A percentile compares a stretch with the other conserved stretches of the same genome.
These are phyloP conservation scores for Neelides sp. DNA, from an alignment of 1,140 invertebrate genomes.

Conservation along the genomic window DNA sequence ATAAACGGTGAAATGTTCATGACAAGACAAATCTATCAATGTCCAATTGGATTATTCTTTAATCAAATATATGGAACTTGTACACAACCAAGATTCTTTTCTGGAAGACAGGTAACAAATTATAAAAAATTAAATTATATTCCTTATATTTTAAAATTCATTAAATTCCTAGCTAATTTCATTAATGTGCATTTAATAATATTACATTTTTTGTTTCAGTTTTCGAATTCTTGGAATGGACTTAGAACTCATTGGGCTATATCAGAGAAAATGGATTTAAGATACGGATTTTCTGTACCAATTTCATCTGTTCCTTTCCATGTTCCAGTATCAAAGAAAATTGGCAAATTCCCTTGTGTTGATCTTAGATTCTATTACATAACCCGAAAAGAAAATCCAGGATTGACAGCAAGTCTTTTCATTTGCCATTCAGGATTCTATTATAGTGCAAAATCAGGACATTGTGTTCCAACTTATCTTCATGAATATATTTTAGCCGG, in stretches of 20 bases:
- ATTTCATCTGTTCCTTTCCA: conserved; percentile 22
- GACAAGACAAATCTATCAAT: conserved; percentile 11
- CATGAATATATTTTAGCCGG: conserved; percentile 23
- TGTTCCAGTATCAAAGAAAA: conserved; percentile 3
- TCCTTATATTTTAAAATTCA: not conserved
- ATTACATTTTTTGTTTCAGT: conserved; percentile 8
- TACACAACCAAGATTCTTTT: conserved; percentile 21
- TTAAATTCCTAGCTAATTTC: not conserved
- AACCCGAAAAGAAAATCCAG: not conserved
- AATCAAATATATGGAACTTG: conserved; percentile 19
- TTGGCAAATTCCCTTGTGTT: conserved; percentile 18
- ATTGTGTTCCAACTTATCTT: conserved; percentile 25
- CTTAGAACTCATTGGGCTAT: conserved; percentile 18
- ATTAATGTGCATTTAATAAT: not conserved
- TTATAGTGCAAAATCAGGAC: conserved; percentile 18
- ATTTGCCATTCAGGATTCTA: conserved; percentile 29
- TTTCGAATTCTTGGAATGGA: conserved; percentile 14
- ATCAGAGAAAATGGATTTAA: conserved; percentile 19
- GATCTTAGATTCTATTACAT: conserved; percentile 26
- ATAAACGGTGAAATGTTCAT: not conserved
- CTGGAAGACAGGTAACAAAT: conserved; percentile 12
- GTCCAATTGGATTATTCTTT: conserved; percentile 21
- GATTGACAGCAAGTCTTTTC: conserved; percentile 9
- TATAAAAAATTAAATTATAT: not conserved
- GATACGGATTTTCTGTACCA: conserved; percentile 17